Base-by-base conservation (phyloP, 2,888 invertebrate genomes). In the Encarsia formosa region DNA sequence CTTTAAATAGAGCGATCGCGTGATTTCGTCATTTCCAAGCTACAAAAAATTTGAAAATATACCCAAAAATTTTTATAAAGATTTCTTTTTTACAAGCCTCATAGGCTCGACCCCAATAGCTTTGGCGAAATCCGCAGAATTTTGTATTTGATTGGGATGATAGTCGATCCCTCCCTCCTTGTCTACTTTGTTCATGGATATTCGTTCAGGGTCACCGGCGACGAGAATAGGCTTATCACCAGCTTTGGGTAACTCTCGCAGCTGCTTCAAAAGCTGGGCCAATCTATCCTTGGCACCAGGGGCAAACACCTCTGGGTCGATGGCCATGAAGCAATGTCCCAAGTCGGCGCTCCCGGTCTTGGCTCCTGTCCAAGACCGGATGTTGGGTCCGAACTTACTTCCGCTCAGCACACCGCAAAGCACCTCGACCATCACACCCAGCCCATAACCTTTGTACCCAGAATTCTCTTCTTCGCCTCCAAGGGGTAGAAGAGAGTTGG, bases 371-470 rank as follows among this genome's bases (percentile, higher is more conserved):
- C 95, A 95, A 47, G 82, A 80, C 2, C 94, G 80, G 8, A 96
- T 78, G 63, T 88, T 82, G 22, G 87, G 87, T 0, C 91, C 91
- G 66, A 84, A 91, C 1, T 80, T 76, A 0, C 84, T 73, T 71
- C 88, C 89, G 61, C 84, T 75, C 53, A 88, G 77, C 22, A 96
- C 82, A n/a, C 95, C 95, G 66, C 88, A 88, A 50, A 96, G 81
- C 2, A 92, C 76, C 65, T 97, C 96, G 3, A 93, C 92, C 81
- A 94, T 80, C 52, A 88, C 81, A 0, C 84, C 85, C 6, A 95
- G 74, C 0, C 94, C 94, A 62, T 83, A 92, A 0, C 95, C 95
- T 70, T 96, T 96, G 76, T 92, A 94, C 3, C 94, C 91, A 4
- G 88, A 83, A 47, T 82, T 81, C 0, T 77, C 65, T 67, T 91